Evolutionary conservation across 1,140 invertebrate genomes (phyloP).

Genomic region (Orchesella cincta): DNA sequence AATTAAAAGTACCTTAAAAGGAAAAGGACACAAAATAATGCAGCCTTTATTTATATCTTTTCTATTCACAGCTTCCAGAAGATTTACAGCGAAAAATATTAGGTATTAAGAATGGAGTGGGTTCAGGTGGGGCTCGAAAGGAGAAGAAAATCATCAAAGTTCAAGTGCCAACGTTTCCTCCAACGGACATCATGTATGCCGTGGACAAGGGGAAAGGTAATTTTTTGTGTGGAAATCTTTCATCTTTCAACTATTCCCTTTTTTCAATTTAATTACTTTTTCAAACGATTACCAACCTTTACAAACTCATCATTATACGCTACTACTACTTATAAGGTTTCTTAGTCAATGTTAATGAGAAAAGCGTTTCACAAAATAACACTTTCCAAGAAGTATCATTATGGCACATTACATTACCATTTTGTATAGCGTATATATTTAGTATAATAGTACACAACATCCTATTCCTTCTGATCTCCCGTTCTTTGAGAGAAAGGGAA

Average conservation of each 20-base stretch:
- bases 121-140: slow-evolving; percentile 54
- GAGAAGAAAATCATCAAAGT: slow-evolving; percentile 74
- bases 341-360: too few species aligned
- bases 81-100: slow-evolving; percentile 85
- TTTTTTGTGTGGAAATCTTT: too few species aligned
- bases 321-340: too few species aligned
- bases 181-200: slow-evolving; percentile 85
- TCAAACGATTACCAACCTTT: too few species aligned
- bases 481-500: too few species aligned
- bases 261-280: not conserved
- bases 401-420: too few species aligned
- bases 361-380: too few species aligned
- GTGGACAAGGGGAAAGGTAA: slow-evolving; percentile 62
- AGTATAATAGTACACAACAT: too few species aligned
- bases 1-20: not conserved
- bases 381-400: too few species aligned
- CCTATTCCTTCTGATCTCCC: too few species aligned
- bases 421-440: too few species aligned
- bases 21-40: not conserved
- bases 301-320: too few species aligned
- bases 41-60: not conserved
- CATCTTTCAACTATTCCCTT: not conserved
- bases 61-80: slow-evolving; percentile 72
- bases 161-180: slow-evolving; percentile 80
- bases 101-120: slow-evolving; percentile 54